Conservation (phyloP, 2,888 invertebrate species). For the Rutpela maculata region DNA sequence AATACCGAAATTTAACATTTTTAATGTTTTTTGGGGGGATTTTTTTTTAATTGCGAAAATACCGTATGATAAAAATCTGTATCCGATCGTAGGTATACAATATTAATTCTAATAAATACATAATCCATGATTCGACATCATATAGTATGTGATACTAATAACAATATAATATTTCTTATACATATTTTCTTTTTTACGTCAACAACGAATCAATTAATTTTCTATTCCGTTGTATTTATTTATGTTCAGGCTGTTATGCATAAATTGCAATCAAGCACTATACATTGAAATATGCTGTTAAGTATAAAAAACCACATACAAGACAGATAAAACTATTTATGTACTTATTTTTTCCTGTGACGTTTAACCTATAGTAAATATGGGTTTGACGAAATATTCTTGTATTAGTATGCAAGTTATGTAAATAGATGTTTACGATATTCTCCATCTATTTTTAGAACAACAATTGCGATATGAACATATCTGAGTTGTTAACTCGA, state of each 20-base stretch:
- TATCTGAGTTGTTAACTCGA: slow-evolving; percentile 32
- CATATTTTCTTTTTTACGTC: too few species aligned
- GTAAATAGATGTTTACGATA: slow-evolving; percentile 45
- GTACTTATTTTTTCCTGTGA: not conserved
- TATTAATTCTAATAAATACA: too few species aligned
- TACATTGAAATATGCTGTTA: not conserved
- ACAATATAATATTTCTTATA: too few species aligned
- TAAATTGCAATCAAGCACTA: not conserved
- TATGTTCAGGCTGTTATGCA: not conserved
- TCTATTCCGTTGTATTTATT: too few species aligned
- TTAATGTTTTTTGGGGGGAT: too few species aligned
- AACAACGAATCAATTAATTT: too few species aligned
- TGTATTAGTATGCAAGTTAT: slow-evolving; percentile 36
- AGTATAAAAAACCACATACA: not conserved
- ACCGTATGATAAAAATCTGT: too few species aligned
- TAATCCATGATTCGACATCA: too few species aligned
- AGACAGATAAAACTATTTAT: not conserved
- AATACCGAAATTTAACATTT: too few species aligned
- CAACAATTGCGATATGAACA: slow-evolving; percentile 49
- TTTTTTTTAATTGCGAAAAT: too few species aligned
- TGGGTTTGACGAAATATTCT: slow-evolving; percentile 11
- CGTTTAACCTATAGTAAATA: slow-evolving; percentile 1
- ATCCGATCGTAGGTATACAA: too few species aligned
- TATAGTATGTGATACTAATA: too few species aligned
- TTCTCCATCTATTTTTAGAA: slow-evolving; percentile 45